These are phyloP conservation scores for Trogon surrucura DNA, from an alignment of 2,113 vertebrate genomes.

Conservation along the genomic window DNA sequence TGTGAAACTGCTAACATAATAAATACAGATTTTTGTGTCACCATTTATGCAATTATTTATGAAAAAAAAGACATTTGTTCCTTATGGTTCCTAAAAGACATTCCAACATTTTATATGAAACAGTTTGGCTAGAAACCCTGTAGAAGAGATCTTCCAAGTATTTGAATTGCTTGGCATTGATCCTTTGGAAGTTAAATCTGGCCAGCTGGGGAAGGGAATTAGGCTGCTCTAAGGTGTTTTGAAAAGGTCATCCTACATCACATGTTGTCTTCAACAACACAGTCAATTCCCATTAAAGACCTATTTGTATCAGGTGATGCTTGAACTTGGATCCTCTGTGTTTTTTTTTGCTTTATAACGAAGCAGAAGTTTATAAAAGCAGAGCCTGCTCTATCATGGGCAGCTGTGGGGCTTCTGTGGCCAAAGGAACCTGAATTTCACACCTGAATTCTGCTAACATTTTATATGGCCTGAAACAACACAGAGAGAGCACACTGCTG, in stretches of 20 bases:
- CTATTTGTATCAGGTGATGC: not conserved
- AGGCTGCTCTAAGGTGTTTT: not conserved
- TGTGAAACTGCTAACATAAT: not conserved
- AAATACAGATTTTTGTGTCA: not conserved
- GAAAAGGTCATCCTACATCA: not conserved
- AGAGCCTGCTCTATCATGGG: not conserved
- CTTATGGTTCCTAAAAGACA: not conserved
- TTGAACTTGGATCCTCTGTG: not conserved
- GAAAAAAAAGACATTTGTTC: not conserved
- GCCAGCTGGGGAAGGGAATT: not conserved
- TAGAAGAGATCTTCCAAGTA: not conserved
- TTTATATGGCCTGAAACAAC: not conserved
- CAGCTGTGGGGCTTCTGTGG: not conserved
- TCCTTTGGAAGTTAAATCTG: not conserved
- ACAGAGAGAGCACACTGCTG: not conserved
- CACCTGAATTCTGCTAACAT: not conserved
- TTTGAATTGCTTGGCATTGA: not conserved
- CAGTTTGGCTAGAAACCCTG: not conserved
- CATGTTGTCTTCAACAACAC: not conserved
- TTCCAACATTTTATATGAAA: not conserved
- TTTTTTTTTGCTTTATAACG: fast-evolving
- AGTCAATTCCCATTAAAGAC: not conserved
- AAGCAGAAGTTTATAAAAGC: not conserved
- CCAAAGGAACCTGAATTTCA: not conserved
- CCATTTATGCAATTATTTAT: not conserved